Percentiles rank a stretch among this genome's conserved stretches.
Evolutionary conservation across 1,140 invertebrate genomes (phyloP).

Genomic region (Ctenoplectra terminalis): DNA sequence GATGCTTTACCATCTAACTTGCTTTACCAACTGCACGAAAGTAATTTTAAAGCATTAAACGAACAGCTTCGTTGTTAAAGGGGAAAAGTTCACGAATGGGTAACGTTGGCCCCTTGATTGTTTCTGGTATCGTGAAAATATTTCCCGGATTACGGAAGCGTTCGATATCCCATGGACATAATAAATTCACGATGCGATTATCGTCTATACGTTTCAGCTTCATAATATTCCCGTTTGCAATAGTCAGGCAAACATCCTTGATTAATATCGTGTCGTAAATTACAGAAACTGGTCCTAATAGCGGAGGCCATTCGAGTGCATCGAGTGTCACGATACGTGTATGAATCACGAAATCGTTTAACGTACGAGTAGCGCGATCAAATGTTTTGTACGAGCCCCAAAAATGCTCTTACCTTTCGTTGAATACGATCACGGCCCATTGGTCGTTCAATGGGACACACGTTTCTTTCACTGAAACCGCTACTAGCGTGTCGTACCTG

Average conservation of each 20-base stretch:
- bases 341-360: slow-evolving; percentile 25
- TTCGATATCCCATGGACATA: background rate
- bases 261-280: slow-evolving; percentile 23
- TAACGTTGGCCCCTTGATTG: background rate
- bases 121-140: background rate
- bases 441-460: slow-evolving; percentile 54
- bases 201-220: background rate
- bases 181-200: slow-evolving; percentile 10
- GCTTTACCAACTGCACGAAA: background rate
- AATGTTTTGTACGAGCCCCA: background rate
- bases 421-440: slow-evolving; percentile 70
- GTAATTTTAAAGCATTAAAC: background rate
- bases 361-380: background rate
- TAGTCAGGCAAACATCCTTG: background rate
- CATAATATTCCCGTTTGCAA: background rate
- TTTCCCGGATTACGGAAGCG: background rate
- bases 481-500: slow-evolving; percentile 33
- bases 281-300: slow-evolving; percentile 9
- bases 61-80: background rate
- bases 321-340: slow-evolving; percentile 1
- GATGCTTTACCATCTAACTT: too few relatives aligned
- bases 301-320: background rate
- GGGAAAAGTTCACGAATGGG: background rate
- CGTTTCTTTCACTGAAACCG: slow-evolving; percentile 41
- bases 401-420: slow-evolving; percentile 14